A percentile compares a stretch with the other conserved stretches of the same genome.
Conservation (phyloP, 2,113 vertebrate species). For the Pelecanoides urinatrix region DNA sequence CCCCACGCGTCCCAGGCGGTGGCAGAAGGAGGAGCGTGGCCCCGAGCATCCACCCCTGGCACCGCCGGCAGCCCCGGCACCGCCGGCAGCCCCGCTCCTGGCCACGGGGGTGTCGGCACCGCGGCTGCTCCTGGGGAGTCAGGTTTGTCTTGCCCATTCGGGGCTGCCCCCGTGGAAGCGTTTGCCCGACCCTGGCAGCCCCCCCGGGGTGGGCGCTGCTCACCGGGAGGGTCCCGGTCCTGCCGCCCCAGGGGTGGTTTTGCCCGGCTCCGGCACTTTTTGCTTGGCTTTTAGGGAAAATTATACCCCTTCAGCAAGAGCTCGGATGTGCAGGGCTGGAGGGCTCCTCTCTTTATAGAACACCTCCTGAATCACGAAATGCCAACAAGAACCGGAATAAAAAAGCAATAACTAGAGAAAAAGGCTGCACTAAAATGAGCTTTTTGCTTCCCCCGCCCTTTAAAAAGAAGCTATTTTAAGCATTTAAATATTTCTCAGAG, state of each 20-base stretch:
- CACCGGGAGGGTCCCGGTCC: not conserved
- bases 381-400: not conserved
- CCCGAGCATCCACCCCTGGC: not conserved
- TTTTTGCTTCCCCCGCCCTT: not conserved
- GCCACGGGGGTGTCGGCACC: rapidly evolving
- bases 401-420: not conserved
- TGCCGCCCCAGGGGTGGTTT: not conserved
- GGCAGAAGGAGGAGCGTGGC: not conserved
- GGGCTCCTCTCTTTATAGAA: not conserved
- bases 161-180: not conserved
- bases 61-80: not conserved
- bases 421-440: not conserved
- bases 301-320: not conserved
- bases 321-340: not conserved
- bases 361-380: not conserved
- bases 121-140: not conserved
- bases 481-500: not conserved
- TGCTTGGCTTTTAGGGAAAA: not conserved
- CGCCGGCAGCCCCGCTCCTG: not conserved
- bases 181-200: not conserved
- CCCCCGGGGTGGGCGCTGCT: rapidly evolving
- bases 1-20: not conserved
- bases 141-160: rapidly evolving
- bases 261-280: not conserved
- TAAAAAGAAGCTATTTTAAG: not conserved